These are phyloP conservation scores for Machimus atricapillus DNA, from an alignment of 2,888 invertebrate species.

Conservation along the genomic window DNA sequence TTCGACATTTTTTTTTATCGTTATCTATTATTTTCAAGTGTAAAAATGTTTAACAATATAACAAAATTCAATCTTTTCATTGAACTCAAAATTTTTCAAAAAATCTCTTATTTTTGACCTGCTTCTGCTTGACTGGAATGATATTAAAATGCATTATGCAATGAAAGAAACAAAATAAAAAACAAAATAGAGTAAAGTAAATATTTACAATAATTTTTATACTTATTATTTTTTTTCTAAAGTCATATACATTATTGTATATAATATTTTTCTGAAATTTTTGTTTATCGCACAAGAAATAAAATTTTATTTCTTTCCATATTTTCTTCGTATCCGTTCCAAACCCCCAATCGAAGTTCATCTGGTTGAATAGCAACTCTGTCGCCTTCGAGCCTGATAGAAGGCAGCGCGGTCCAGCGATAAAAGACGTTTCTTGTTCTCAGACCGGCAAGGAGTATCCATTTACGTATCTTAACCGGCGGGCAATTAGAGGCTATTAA, in stretches of 20 bases:
- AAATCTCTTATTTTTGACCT: too few species aligned
- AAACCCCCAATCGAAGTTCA: background rate
- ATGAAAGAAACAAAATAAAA: too few species aligned
- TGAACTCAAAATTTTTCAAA: too few species aligned
- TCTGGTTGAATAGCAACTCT: background rate
- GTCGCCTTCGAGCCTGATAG: slow-evolving; percentile 9
- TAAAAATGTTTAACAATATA: too few species aligned
- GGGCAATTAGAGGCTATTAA: slow-evolving; percentile 46
- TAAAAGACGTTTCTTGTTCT: background rate
- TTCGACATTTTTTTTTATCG: too few species aligned
- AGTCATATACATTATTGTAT: background rate
- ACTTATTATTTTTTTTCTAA: background rate
- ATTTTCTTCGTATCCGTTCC: background rate
- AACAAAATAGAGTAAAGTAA: too few species aligned
- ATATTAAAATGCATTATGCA: too few species aligned
- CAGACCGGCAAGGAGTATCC: slow-evolving; percentile 1
- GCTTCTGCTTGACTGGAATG: too few species aligned
- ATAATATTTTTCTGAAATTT: background rate
- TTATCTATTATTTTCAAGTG: too few species aligned
- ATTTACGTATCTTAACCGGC: slow-evolving; percentile 40
- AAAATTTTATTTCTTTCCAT: background rate
- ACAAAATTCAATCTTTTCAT: too few species aligned
- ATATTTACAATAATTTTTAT: too few species aligned
- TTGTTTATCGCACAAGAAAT: background rate
- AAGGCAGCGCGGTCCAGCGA: background rate